Conservation (phyloP, 2,113 vertebrate species). For the Xiphophorus hellerii region DNA sequence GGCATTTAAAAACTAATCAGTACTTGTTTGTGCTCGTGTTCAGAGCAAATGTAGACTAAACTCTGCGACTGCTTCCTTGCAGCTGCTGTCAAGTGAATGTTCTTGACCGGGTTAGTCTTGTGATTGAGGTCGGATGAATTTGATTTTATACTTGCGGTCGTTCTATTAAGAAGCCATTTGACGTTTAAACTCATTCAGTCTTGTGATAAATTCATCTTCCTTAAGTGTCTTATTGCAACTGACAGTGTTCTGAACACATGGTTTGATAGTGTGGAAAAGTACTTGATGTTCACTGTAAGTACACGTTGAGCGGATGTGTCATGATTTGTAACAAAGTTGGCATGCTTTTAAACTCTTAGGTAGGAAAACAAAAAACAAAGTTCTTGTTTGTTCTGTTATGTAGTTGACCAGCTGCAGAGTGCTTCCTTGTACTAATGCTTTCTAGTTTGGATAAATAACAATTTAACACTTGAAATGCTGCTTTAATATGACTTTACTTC, state of each 20-base stretch:
- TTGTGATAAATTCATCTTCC: constrained; percentile 32
- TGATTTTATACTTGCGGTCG: constrained; percentile 30
- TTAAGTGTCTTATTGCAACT: neutral
- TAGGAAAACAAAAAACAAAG: no score
- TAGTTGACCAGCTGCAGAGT: no score
- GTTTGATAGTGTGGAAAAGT: neutral
- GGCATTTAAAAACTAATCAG: no score
- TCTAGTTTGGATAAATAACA: no score
- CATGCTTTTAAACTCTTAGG: neutral
- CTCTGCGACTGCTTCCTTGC: neutral
- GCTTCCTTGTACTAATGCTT: no score
- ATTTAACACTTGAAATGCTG: neutral
- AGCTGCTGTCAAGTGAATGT: neutral
- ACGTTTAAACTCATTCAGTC: constrained; percentile 22
- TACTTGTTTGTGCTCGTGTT: neutral
- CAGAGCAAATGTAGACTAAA: neutral
- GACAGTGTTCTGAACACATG: neutral
- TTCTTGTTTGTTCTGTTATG: no score
- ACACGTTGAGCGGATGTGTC: neutral
- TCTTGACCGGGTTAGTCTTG: constrained; percentile 35
- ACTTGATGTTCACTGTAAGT: neutral
- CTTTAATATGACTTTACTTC: neutral
- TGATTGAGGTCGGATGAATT: constrained; percentile 40
- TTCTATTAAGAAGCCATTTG: constrained; percentile 31
- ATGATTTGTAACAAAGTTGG: neutral